A percentile compares a stretch with the other conserved stretches of the same genome.
Evolutionary conservation across 2,888 invertebrate species (phyloP).

Genomic region (Sarcophaga caerulescens): DNA sequence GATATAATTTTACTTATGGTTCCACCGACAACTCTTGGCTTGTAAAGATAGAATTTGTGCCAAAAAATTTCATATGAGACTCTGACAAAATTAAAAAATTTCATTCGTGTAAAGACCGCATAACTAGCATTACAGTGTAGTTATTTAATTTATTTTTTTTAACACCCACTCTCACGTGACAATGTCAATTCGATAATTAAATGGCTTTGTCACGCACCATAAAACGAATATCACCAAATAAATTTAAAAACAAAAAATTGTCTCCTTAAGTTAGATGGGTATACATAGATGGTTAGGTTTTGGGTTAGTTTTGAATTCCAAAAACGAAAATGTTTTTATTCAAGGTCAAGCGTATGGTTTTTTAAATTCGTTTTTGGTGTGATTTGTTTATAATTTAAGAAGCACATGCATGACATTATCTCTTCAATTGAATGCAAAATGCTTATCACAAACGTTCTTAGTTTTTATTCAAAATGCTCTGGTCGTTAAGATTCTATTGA

Average conservation of each 20-base stretch:
- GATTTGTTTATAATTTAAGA: not conserved
- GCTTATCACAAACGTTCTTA: not conserved
- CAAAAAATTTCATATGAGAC: no score
- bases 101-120: no score
- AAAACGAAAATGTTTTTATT: conserved; percentile 40
- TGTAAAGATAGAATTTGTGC: no score
- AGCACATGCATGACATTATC: not conserved
- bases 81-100: no score
- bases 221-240: not conserved
- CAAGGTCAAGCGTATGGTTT: conserved; percentile 20
- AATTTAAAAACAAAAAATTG: conserved; percentile 15
- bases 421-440: not conserved
- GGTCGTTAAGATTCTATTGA: no score
- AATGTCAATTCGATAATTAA: conserved; percentile 64
- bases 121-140: no score
- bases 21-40: no score
- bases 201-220: conserved; percentile 60
- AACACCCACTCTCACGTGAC: not conserved
- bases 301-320: conserved; percentile 38
- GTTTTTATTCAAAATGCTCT: no score
- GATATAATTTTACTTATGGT: no score
- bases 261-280: conserved; percentile 29
- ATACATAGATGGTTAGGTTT: conserved; percentile 21
- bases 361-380: conserved; percentile 24
- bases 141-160: no score